Base-by-base conservation (phyloP, 2,888 invertebrate genomes). In the Synergus umbraculus region DNA sequence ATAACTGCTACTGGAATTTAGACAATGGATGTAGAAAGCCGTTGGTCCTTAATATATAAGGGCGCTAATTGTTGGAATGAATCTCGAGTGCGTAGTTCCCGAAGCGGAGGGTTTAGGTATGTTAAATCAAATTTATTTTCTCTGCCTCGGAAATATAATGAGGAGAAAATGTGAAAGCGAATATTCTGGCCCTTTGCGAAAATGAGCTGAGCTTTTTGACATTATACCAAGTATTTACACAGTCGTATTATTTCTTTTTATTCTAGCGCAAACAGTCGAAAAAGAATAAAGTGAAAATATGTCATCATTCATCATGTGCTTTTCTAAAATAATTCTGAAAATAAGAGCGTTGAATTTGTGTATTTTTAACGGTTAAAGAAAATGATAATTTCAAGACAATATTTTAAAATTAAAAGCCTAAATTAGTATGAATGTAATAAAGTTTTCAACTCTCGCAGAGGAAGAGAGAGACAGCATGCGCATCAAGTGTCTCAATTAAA, bases 41-140 rank as follows among this genome's bases (percentile, higher is more conserved):
- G 5, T 44, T 67, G 22, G 67, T 3, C 7, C 49, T 46, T 29
- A 49, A 29, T 54, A 73, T 37, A 54, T 54, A 54, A 54, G 73
- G 29, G 54, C 73, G 37, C 73, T 73, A 73, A 73, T 73, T 73
- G 73, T 73, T 54, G 73, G 73, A 73, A 73, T 54, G 54, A 73
- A 73, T 73, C 73, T 73, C 73, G 29, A 73, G 54, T 73, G 29
- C 29, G 54, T 49, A 37, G n/a, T 37, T 22, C 49, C 49, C 54
- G 73, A 10, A 73, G 73, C 37, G 10, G 29, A 54, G 49, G 15
- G 73, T 73, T 73, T 54, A 73, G 37, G 73, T 73, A 73, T 54
- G 73, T 54, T 73, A 73, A 73, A 73, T 73, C 73, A 73, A 73
- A 54, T 73, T 73, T 73, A 73, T 73, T 73, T 54, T 37, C 37